Evolutionary conservation across 2,113 vertebrate genomes (phyloP), one percentile per base, ranked within the genome.

Genomic region (Pseudopipra pipra): DNA sequence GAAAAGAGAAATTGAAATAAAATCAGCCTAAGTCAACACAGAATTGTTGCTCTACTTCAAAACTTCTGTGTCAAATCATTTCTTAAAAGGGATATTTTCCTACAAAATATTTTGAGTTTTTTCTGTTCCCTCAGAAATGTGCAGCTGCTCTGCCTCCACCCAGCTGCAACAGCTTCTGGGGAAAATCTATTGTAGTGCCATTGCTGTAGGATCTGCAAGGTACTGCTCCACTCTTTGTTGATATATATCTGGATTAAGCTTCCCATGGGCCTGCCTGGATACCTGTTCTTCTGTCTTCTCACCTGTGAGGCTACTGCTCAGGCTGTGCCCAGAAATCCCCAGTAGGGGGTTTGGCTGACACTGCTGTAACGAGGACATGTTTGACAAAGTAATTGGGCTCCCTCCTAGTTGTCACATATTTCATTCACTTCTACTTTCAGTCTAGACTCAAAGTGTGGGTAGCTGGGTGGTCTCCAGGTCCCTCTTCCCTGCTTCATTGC

Each of bases 391-490:
- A 8, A 18, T 3, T 71, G 9, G 13, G 51, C 14, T 82, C 37
- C 11, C n/a, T 79, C 39, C n/a, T 58, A 44, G 33, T 47, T 11
- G 7, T 56, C 55, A 23, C 8, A 5, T 52, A 41, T 43, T 46
- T 46, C 27, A 39, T 35, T 74, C 37, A 19, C 13, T 47, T 88
- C 44, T 73, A 30, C 54, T 89, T 85, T 35, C 39, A 63, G n/a
- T 9, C 27, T 21, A 0, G 27, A 15, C 43, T 67, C 35, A 25
- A 31, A 78, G 6, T 12, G 11, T 49, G 12, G 31, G 30, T 18
- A 46, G 18, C 7, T 49, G 28, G 8, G 9, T 63, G n/a, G 21
- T 20, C 2, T 73, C 18, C 8, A 19, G 0, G 0, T 25, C 18
- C 11, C 27, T 43, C 41, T 37, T 54, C 14, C 37, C 27, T 70